Base-by-base conservation (phyloP, 1,140 invertebrate species). In the Vanessa tameamea region DNA sequence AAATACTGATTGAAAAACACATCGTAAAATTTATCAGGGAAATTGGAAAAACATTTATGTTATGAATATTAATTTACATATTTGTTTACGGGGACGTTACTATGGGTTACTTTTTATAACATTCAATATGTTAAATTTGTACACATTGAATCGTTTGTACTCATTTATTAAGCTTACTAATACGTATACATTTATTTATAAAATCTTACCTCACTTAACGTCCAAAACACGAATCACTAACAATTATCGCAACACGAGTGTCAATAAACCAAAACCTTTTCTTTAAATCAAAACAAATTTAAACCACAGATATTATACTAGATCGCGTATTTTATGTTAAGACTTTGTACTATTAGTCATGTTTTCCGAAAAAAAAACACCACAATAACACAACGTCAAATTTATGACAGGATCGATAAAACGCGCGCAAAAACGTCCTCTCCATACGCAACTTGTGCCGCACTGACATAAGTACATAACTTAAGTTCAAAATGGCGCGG, bases 401-500 rank as follows among this genome's bases (percentile, higher is more conserved):
- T 64, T 61, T 73, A 55, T 76, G 64, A 51, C 63, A 70, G 31
- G 78, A 84, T 84, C 82, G 78, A 86, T 87, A 83, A 67, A 68
- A 64, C 61, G 64, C 65, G 78, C 75, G 78, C 69, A 67, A 68
- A 76, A 78, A 75, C 82, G 78, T 79, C 78, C 69, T 26, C 26
- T 55, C 48, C 51, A 31, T 20, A 31, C 63, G 66, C 78, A 61
- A 71, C 67, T 76, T 75, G 72, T 84, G 70, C 82, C 83, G 82
- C 82, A 90, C 87, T 86, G 78, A 79, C 77, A 72, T 66, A 80
- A 78, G 57, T 77, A 75, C 48, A 75, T 72, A 75, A 65, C 55
- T 78, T 74, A 75, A 65, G 59, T 78, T 74, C 82, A 84, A 85
- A 79, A 85, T 86, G 85, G 85, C 85, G 85, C 73, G 71, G 73